These are phyloP conservation scores for Amniataba percoides DNA, from an alignment of 2,797 vertebrate genomes.

Conservation along the genomic window DNA sequence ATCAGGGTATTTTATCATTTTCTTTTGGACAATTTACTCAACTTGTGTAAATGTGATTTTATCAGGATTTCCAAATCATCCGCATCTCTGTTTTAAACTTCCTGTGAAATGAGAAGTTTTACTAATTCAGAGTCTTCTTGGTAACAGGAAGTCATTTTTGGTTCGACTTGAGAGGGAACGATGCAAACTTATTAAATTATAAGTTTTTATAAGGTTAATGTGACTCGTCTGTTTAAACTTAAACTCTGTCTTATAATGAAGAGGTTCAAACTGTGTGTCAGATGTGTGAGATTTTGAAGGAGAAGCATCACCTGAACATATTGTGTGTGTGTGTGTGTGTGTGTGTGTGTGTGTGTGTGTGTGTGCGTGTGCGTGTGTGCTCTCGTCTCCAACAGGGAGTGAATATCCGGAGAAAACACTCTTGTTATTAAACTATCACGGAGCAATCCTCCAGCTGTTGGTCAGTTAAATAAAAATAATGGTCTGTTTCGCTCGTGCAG, in stretches of 20 bases:
- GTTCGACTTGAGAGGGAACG: no score
- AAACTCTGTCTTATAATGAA: not conserved
- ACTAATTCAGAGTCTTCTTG: no score
- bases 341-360: no score
- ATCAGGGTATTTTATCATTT: not conserved
- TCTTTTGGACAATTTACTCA: not conserved
- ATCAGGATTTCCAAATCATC: not conserved
- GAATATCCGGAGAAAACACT: slow-evolving; percentile 1
- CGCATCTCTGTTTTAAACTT: not conserved
- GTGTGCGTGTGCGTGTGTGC: no score
- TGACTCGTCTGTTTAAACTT: no score
- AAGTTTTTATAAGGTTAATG: no score
- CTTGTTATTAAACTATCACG: slow-evolving; percentile 28
- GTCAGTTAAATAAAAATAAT: slow-evolving; percentile 5
- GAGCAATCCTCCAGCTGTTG: not conserved
- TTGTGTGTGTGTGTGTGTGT: no score
- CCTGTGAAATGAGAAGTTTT: not conserved
- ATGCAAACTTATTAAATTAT: no score
- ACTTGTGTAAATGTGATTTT: not conserved
- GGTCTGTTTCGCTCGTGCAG: slow-evolving; percentile 1
- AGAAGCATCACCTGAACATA: not conserved
- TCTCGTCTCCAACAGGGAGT: not conserved
- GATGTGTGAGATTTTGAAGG: not conserved
- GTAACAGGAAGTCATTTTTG: no score
- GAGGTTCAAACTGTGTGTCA: not conserved